Percentiles rank a stretch among this genome's conserved stretches.
These are phyloP conservation scores for Pediacus dermestoides DNA, from an alignment of 2,888 invertebrate species.

Conservation along the genomic window DNA sequence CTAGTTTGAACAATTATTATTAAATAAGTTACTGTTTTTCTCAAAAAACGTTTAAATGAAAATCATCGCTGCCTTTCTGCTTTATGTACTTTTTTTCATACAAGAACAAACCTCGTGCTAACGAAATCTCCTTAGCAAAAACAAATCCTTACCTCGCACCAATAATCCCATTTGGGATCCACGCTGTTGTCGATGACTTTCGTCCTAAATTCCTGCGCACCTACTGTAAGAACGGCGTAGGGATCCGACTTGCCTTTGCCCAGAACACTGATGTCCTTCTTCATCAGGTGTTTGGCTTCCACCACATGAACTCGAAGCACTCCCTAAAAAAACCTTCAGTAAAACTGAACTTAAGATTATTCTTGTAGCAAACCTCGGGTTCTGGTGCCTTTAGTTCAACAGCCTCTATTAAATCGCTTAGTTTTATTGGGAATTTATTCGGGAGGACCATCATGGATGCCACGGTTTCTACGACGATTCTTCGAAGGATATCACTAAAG, in stretches of 20 bases:
- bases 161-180: constrained; percentile 95
- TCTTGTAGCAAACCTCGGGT: constrained; percentile 68
- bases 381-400: constrained; percentile 82
- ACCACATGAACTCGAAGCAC: constrained; percentile 90
- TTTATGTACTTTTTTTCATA: no score
- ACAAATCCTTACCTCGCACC: constrained; percentile 98
- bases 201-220: constrained; percentile 90
- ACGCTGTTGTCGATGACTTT: constrained; percentile 91
- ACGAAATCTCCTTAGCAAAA: no score
- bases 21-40: no score
- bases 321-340: constrained; percentile 61
- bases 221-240: constrained; percentile 87
- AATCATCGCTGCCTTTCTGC: no score
- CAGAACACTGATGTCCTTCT: constrained; percentile 88
- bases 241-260: constrained; percentile 97
- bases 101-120: no score
- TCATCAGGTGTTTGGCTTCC: constrained; percentile 93
- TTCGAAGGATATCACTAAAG: constrained; percentile 82
- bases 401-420: constrained; percentile 82
- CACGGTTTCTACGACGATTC: constrained; percentile 87
- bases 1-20: constrained; percentile 36
- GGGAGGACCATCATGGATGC: constrained; percentile 92
- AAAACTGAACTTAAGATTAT: not conserved
- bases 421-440: constrained; percentile 87
- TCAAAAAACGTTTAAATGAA: no score